Conservation (phyloP, 2,888 invertebrate species). For the Tinea semifulvella region DNA sequence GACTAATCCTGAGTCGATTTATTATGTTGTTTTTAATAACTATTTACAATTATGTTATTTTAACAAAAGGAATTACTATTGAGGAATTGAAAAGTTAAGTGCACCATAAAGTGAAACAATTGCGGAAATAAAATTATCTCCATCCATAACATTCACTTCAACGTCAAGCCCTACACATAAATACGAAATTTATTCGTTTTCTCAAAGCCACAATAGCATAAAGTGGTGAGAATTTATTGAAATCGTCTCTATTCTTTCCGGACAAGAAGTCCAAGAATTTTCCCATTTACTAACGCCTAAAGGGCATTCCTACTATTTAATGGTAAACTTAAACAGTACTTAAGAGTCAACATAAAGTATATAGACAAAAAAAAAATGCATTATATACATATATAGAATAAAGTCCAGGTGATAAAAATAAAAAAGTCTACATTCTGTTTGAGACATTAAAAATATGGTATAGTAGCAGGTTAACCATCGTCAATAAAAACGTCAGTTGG, state of each 20-base stretch:
- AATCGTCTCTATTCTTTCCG: conserved; percentile 30
- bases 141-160: conserved; percentile 6
- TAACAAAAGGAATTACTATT: too few species aligned
- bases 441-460: too few species aligned
- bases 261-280: conserved; percentile 16
- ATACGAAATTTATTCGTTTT: conserved; percentile 32
- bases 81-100: not conserved
- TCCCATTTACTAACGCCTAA: conserved; percentile 11
- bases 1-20: too few species aligned
- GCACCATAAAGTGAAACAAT: conserved; percentile 7
- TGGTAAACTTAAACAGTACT: conserved; percentile 10
- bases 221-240: conserved; percentile 38
- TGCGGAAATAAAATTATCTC: conserved; percentile 6
- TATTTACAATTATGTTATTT: too few species aligned
- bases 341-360: too few species aligned
- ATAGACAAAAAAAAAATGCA: too few species aligned
- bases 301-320: conserved; percentile 5
- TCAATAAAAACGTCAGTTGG: conserved; percentile 6
- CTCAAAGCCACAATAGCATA: conserved; percentile 25
- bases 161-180: conserved; percentile 14
- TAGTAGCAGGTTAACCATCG: not conserved
- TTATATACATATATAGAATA: too few species aligned
- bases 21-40: too few species aligned
- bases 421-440: too few species aligned
- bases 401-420: too few species aligned